Evolutionary conservation across 2,113 vertebrate species (phyloP).

Genomic region (Trachemys scripta): DNA sequence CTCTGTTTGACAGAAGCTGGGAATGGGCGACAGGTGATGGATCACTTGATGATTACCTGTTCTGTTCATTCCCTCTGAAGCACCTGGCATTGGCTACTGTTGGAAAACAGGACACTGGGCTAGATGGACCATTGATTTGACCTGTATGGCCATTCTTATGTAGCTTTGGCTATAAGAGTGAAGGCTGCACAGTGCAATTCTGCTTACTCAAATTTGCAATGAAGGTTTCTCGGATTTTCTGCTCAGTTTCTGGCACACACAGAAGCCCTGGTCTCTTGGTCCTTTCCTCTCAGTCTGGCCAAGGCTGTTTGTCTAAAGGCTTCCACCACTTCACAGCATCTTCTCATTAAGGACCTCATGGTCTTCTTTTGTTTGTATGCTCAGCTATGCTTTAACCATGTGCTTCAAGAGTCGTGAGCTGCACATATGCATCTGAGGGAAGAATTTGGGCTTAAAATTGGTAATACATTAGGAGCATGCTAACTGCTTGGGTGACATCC

Average conservation of each 20-base stretch:
- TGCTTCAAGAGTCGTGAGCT: conserved; percentile 33
- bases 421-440: conserved; percentile 38
- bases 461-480: conserved; percentile 56
- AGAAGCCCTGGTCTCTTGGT: background rate
- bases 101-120: too few species aligned
- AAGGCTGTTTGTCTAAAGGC: conserved; percentile 25
- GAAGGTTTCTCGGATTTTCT: conserved; percentile 43
- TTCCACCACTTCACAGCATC: background rate
- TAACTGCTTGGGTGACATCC: conserved; percentile 73
- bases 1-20: too few species aligned
- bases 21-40: too few species aligned
- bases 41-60: too few species aligned
- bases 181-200: conserved; percentile 9
- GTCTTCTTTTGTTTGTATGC: background rate
- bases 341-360: background rate
- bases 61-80: too few species aligned
- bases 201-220: background rate
- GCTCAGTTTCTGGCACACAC: conserved; percentile 24
- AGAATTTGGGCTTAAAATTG: conserved; percentile 56
- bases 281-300: background rate
- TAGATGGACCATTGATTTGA: too few species aligned
- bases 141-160: too few species aligned
- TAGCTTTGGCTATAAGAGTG: background rate
- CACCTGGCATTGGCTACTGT: too few species aligned
- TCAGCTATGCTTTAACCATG: background rate